A percentile compares a stretch with the other conserved stretches of the same genome.
Conservation (phyloP, 2,888 invertebrate species). For the Euplagia quadripunctaria region DNA sequence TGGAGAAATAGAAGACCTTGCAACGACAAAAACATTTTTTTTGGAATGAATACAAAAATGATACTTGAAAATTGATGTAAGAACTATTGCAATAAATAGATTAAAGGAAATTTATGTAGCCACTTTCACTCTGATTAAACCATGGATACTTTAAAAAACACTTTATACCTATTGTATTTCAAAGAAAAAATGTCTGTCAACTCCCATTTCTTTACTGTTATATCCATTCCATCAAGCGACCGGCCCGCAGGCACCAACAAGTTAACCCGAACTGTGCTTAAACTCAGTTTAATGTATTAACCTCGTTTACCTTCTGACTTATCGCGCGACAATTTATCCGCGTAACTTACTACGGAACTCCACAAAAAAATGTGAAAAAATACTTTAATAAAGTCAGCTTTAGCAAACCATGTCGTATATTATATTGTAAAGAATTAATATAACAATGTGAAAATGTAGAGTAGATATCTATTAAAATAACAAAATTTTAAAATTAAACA, state of each 20-base stretch:
- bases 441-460: background rate
- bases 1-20: no score
- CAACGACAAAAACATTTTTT: no score
- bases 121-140: background rate
- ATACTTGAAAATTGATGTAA: no score
- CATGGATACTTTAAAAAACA: background rate
- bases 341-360: slow-evolving; percentile 59
- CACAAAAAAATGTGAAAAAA: slow-evolving; percentile 77
- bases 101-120: background rate
- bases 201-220: slow-evolving; percentile 56
- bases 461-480: background rate
- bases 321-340: slow-evolving; percentile 81
- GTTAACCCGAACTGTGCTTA: slow-evolving; percentile 69
- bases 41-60: no score
- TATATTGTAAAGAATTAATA: background rate
- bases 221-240: slow-evolving; percentile 56
- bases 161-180: background rate
- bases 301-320: slow-evolving; percentile 79
- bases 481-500: background rate
- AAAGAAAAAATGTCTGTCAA: slow-evolving; percentile 38
- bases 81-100: background rate
- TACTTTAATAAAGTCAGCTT: slow-evolving; percentile 77
- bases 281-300: slow-evolving; percentile 83
- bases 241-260: slow-evolving; percentile 62
- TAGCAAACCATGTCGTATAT: slow-evolving; percentile 6